phyloP scores from a whole-genome alignment of 1,140 invertebrate genomes.

The Cephus cinctus region DNA sequence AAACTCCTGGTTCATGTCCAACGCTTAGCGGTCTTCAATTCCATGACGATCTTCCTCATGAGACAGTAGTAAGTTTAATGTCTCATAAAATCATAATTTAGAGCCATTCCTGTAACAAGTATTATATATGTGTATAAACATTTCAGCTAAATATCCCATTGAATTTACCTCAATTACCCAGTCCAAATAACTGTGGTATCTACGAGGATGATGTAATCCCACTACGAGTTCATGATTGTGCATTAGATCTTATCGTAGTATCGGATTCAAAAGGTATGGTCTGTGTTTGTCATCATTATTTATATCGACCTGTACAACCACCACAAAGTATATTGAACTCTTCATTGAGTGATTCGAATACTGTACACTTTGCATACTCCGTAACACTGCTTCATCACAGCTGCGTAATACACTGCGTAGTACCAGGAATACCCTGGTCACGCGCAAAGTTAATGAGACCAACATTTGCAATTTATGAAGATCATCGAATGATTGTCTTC shows the following conservation, averaged over 20 bases:
- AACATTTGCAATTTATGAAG: conserved; percentile 71
- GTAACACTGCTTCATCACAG: conserved; percentile 79
- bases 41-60: conserved; percentile 78
- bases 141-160: conserved; percentile 79
- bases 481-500: conserved; percentile 75
- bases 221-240: conserved; percentile 75
- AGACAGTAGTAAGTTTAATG: conserved; percentile 72
- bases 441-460: conserved; percentile 72
- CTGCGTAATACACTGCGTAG: conserved; percentile 76
- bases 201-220: conserved; percentile 80
- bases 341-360: conserved; percentile 58
- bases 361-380: conserved; percentile 80
- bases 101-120: not conserved
- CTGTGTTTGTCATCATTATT: conserved; percentile 82
- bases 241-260: conserved; percentile 75
- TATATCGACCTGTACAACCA: conserved; percentile 72
- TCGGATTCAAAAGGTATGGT: conserved; percentile 72
- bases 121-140: conserved; percentile 17
- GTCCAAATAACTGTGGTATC: conserved; percentile 60
- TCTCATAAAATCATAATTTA: conserved; percentile 8
- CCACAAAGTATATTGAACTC: conserved; percentile 59
- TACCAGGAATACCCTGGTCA: conserved; percentile 75
- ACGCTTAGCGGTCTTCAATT: conserved; percentile 81
- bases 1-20: conserved; percentile 57
- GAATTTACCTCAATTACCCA: conserved; percentile 71